These are phyloP conservation scores for Rapana venosa DNA, from an alignment of 2,888 invertebrate species.

Conservation along the genomic window DNA sequence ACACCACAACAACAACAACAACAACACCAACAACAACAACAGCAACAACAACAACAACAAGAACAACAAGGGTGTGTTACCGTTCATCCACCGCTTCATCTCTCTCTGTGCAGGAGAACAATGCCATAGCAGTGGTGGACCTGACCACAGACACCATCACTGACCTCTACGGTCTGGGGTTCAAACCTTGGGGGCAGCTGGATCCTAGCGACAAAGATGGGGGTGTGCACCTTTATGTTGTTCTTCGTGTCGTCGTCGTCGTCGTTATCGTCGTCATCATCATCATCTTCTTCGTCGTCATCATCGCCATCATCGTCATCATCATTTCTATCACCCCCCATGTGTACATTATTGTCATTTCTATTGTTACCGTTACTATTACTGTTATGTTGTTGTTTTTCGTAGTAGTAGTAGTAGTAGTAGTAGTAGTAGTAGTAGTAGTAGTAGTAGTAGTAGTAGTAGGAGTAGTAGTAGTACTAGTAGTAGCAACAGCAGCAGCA, in stretches of 20 bases:
- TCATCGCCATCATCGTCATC: not conserved
- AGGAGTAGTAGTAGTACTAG: too few species aligned
- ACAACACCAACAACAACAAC: not conserved
- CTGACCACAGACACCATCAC: slow-evolving; percentile 55
- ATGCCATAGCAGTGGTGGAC: slow-evolving; percentile 68
- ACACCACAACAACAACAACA: too few species aligned
- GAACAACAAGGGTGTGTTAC: not conserved
- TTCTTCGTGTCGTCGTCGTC: not conserved
- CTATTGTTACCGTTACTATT: not conserved
- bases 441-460: too few species aligned
- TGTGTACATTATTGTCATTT: too few species aligned
- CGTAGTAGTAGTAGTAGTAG: too few species aligned
- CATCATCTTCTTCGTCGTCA: not conserved
- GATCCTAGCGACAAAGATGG: slow-evolving; percentile 66
- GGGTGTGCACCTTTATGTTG: slow-evolving; percentile 48
- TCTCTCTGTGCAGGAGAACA: slow-evolving; percentile 63
- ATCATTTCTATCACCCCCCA: not conserved
- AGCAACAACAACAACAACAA: not conserved
- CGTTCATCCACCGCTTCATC: not conserved
- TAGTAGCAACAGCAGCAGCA: too few species aligned
- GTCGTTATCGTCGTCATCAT: too few species aligned
- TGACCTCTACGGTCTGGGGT: slow-evolving; percentile 63
- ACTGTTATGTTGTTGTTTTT: too few species aligned
- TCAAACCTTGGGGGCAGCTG: slow-evolving; percentile 61
- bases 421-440: too few species aligned